Evolutionary conservation across 2,888 invertebrate genomes (phyloP).

Genomic region (Onchidella celtica): DNA sequence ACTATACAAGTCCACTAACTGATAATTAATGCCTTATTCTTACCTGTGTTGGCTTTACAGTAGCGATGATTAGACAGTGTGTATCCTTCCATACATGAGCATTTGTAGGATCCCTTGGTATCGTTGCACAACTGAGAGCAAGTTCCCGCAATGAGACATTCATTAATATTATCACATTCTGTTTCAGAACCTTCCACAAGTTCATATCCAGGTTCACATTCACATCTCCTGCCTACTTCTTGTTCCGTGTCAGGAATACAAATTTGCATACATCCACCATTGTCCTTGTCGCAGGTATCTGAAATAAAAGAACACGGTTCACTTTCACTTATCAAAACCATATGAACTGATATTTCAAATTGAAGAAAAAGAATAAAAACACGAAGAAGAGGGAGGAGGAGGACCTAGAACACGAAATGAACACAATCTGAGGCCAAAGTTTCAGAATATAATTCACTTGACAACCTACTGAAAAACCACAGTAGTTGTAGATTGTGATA

Average conservation of each 20-base stretch:
- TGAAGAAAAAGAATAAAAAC: too few relatives aligned
- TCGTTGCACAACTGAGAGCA: conserved; percentile 96
- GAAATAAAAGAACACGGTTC: neutral
- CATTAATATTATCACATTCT: conserved; percentile 86
- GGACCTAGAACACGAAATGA: too few relatives aligned
- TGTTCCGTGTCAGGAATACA: conserved; percentile 26
- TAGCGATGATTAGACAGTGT: conserved; percentile 82
- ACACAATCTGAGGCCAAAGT: too few relatives aligned
- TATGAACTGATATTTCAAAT: too few relatives aligned
- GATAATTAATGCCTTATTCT: too few relatives aligned
- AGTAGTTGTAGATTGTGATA: too few relatives aligned
- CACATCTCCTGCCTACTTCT: conserved; percentile 3
- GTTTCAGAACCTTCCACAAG: neutral
- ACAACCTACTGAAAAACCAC: too few relatives aligned
- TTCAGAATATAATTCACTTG: too few relatives aligned
- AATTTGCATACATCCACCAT: conserved; percentile 29
- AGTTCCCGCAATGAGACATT: conserved; percentile 91
- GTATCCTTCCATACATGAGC: conserved; percentile 92
- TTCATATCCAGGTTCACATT: conserved; percentile 21
- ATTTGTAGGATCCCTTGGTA: conserved; percentile 93
- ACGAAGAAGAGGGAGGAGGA: too few relatives aligned
- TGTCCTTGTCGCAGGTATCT: neutral
- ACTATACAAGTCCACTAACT: too few relatives aligned
- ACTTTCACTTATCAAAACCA: too few relatives aligned
- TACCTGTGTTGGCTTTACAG: conserved; percentile 81